Conservation (phyloP, 2,113 vertebrate species). For the Percopsis transmontana region DNA sequence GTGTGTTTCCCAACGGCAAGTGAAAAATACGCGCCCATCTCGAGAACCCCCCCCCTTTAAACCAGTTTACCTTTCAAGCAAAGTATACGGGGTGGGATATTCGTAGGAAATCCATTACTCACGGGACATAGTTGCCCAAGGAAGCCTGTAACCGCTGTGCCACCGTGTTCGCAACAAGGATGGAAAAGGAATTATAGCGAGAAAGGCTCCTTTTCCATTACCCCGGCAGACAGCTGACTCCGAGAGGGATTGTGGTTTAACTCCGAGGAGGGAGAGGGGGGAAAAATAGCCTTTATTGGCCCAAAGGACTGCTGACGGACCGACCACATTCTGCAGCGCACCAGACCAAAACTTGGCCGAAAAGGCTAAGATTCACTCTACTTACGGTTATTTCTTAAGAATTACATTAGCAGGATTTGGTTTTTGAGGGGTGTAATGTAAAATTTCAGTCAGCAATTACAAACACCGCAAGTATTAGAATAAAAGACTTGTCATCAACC, state of each 20-base stretch:
- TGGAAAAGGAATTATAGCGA: slow-evolving; percentile 70
- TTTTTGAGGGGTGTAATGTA: slow-evolving; percentile 19
- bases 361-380: slow-evolving; percentile 29
- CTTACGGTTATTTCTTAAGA: slow-evolving; percentile 45
- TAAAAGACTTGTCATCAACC: slow-evolving; percentile 33
- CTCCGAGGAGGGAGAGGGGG: slow-evolving; percentile 24
- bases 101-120: slow-evolving; percentile 2
- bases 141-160: slow-evolving; percentile 11
- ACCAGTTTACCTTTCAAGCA: slow-evolving; percentile 11
- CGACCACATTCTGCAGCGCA: slow-evolving; percentile 57
- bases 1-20: not conserved
- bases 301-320: slow-evolving; percentile 66
- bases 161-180: slow-evolving; percentile 21
- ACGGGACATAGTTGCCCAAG: not conserved
- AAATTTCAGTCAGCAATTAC: slow-evolving; percentile 24
- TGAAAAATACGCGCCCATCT: not conserved
- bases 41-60: not conserved
- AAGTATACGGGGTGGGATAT: slow-evolving; percentile 16
- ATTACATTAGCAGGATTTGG: slow-evolving; percentile 43
- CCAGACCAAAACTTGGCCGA: slow-evolving; percentile 36
- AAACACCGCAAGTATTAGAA: slow-evolving; percentile 26
- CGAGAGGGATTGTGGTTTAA: slow-evolving; percentile 70
- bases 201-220: slow-evolving; percentile 71
- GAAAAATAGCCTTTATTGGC: slow-evolving; percentile 57
- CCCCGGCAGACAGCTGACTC: slow-evolving; percentile 70